Evolutionary conservation across 2,888 invertebrate genomes (phyloP), one percentile per base, ranked within the genome.

Genomic region (Dicyrtoma fusca): DNA sequence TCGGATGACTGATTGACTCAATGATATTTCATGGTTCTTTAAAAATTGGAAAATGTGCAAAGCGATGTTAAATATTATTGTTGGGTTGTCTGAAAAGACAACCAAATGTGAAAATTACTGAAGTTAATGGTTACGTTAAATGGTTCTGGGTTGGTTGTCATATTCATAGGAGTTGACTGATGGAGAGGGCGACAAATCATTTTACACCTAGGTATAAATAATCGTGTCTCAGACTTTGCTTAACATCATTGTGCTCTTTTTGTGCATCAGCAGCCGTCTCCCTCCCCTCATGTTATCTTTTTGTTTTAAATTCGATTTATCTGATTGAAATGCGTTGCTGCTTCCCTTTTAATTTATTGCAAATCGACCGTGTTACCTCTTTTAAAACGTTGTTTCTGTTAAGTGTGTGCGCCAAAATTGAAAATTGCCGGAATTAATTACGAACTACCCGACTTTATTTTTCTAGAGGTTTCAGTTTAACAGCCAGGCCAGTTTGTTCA

Each of bases 131-230:
- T 3, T 34, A 34, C 34, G 34, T 34, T 34, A 34, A 34, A 64
- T 14, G 23, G 51, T 64, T 49, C 10, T 49, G 45, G 51, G 51
- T 21, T 64, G 63, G 63, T 63, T 63, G 47, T 63, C 45, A 45
- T 19, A 47, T 63, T 47, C 47, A 63, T 63, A 63, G 63, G 63
- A 44, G 19, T 63, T 63, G 63, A 63, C 63, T 63, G 64, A 19
- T 64, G 64, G 49, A 64, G 64, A 64, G 51, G 64, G 64, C 64
- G 64, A 64, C 47, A 63, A 63, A 45, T 61, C 34, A 61, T 47
- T 63, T 64, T 64, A 64, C 51, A 26, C 44, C 47, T 64, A 64
- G 64, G 64, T 64, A 64, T 64, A 25, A 26, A 25, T 13, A 19
- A 17, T 55, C 55, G 21, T 53, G 63, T 63, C 63, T 63, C 45